Percentiles rank a stretch among this genome's conserved stretches.
These are phyloP conservation scores for Sclerurus mexicanus DNA, from an alignment of 2,113 vertebrate genomes.

Conservation along the genomic window DNA sequence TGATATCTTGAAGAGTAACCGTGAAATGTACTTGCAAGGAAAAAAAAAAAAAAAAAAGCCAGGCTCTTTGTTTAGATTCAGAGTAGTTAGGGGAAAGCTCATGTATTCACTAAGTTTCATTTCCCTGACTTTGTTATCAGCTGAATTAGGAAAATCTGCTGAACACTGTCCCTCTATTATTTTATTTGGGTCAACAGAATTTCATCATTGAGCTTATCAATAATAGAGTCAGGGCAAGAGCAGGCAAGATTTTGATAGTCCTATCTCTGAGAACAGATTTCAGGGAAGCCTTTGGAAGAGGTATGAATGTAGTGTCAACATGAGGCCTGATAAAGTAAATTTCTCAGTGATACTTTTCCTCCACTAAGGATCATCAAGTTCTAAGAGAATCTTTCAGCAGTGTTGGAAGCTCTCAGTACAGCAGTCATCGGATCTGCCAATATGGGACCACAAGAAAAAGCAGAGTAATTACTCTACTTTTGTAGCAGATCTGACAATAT, in stretches of 20 bases:
- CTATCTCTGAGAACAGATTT: not conserved
- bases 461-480: not conserved
- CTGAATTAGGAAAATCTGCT: not conserved
- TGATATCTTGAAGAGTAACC: not conserved
- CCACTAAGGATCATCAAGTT: not conserved
- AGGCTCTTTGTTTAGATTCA: not conserved
- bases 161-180: not conserved
- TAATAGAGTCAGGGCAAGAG: not conserved
- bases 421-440: not conserved
- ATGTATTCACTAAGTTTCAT: not conserved
- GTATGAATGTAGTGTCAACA: not conserved
- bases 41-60: too few relatives aligned
- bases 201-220: not conserved
- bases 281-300: not conserved
- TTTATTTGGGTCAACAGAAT: not conserved
- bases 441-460: not conserved
- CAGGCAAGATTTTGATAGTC: not conserved
- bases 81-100: not conserved
- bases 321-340: not conserved
- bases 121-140: not conserved
- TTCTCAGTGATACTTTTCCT: not conserved
- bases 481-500: not conserved
- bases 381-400: not conserved
- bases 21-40: not conserved
- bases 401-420: not conserved